Percentiles rank a stretch among this genome's conserved stretches.
Conservation (phyloP, 2,888 invertebrate species). For the Tortrix viridana region DNA sequence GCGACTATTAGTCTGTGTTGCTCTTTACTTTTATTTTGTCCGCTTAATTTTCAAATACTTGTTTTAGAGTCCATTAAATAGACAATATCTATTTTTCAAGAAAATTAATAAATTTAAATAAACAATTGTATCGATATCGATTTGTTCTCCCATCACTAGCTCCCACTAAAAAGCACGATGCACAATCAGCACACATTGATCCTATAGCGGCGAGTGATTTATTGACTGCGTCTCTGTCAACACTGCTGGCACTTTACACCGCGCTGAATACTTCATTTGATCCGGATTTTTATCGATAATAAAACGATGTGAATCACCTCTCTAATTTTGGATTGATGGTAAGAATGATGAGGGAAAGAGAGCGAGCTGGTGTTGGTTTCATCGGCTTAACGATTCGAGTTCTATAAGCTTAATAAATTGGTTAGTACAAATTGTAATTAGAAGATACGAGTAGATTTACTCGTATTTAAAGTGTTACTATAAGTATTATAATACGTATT, state of each 20-base stretch:
- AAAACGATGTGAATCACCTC: slow-evolving; percentile 52
- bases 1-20: no score
- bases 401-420: no score
- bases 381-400: no score
- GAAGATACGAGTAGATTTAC: no score
- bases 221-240: slow-evolving; percentile 84
- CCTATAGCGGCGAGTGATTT: slow-evolving; percentile 80
- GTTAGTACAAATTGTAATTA: no score
- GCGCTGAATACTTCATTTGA: slow-evolving; percentile 83
- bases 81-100: no score
- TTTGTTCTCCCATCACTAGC: slow-evolving; percentile 55
- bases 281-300: slow-evolving; percentile 83
- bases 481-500: no score
- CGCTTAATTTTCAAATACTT: no score
- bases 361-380: no score
- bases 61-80: no score
- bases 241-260: slow-evolving; percentile 75
- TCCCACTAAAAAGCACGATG: slow-evolving; percentile 76
- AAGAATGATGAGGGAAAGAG: background rate
- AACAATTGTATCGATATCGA: slow-evolving; percentile 49
- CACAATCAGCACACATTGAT: slow-evolving; percentile 84
- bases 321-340: slow-evolving; percentile 32
- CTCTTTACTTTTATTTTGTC: no score
- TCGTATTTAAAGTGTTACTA: no score
- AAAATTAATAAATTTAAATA: background rate